These are phyloP conservation scores for Hypotaenidia okinawae DNA, from an alignment of 2,797 vertebrate species.

Conservation along the genomic window DNA sequence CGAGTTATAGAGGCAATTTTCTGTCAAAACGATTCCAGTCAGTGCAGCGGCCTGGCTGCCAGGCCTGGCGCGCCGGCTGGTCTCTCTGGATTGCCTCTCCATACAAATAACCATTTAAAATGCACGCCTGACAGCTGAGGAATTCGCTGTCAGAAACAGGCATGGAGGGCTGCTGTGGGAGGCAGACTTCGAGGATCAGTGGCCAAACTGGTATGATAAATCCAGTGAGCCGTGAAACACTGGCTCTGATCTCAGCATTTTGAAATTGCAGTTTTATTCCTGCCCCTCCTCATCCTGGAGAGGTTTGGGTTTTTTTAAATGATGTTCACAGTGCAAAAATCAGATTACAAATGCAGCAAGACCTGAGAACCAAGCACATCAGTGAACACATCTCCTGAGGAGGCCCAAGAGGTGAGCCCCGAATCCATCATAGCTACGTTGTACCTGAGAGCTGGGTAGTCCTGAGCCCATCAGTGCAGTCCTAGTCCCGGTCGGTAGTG, in stretches of 20 bases:
- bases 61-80: background rate
- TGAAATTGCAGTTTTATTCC: background rate
- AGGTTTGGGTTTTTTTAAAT: background rate
- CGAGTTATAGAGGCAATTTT: conserved; percentile 28
- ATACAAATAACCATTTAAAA: background rate
- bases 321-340: background rate
- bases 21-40: conserved; percentile 16
- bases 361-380: background rate
- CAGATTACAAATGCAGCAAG: background rate
- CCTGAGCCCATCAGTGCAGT: fast-evolving
- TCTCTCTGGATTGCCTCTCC: background rate
- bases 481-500: fast-evolving
- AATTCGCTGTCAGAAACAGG: background rate
- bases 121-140: conserved; percentile 3
- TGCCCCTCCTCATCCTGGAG: background rate
- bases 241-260: fast-evolving
- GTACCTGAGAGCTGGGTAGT: background rate
- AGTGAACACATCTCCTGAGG: background rate
- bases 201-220: background rate
- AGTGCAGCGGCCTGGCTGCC: background rate
- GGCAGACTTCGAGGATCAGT: background rate
- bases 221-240: background rate
- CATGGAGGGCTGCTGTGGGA: background rate
- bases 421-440: too few species aligned
- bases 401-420: background rate